These are phyloP conservation scores for Forficula auricularia DNA, from an alignment of 1,140 invertebrate species.

Conservation along the genomic window DNA sequence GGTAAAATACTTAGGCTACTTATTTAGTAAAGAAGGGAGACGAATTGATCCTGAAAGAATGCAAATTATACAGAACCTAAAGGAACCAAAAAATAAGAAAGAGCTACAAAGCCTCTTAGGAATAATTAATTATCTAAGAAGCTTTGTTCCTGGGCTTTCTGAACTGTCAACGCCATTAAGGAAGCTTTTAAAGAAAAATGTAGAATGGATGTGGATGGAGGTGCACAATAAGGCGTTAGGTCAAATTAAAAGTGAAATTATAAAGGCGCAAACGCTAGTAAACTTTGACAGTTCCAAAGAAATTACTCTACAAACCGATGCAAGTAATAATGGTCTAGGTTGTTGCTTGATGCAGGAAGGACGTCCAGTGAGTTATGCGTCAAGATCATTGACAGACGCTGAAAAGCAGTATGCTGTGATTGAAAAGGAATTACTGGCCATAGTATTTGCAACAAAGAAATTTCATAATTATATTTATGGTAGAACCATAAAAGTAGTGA, in stretches of 20 bases:
- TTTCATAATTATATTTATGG: slow-evolving; percentile 18
- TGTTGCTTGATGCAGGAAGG: slow-evolving; percentile 14
- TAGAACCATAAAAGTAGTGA: slow-evolving; percentile 10
- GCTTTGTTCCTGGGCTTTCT: slow-evolving; percentile 21
- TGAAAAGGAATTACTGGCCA: slow-evolving; percentile 14
- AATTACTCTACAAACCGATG: slow-evolving; percentile 12
- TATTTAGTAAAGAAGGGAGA: slow-evolving; percentile 20
- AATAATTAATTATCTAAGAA: slow-evolving; percentile 20
- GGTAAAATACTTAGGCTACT: slow-evolving; percentile 25
- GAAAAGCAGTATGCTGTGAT: slow-evolving; percentile 17
- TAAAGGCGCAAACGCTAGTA: slow-evolving; percentile 14
- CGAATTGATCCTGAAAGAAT: slow-evolving; percentile 20
- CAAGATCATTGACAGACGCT: slow-evolving; percentile 13
- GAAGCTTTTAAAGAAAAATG: slow-evolving; percentile 14
- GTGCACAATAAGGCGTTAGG: slow-evolving; percentile 14
- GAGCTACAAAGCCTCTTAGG: slow-evolving; percentile 17
- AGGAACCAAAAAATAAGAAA: slow-evolving; percentile 15
- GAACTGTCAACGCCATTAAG: slow-evolving; percentile 14
- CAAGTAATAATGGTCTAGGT: slow-evolving; percentile 11
- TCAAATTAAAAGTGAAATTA: slow-evolving; percentile 16
- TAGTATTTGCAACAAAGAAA: slow-evolving; percentile 15
- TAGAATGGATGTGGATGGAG: slow-evolving; percentile 13
- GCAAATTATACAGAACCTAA: slow-evolving; percentile 19
- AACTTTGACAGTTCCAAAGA: slow-evolving; percentile 16
- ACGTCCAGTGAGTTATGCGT: slow-evolving; percentile 23